Base-by-base conservation (phyloP, 2,797 vertebrate species). In the Cygnus olor region DNA sequence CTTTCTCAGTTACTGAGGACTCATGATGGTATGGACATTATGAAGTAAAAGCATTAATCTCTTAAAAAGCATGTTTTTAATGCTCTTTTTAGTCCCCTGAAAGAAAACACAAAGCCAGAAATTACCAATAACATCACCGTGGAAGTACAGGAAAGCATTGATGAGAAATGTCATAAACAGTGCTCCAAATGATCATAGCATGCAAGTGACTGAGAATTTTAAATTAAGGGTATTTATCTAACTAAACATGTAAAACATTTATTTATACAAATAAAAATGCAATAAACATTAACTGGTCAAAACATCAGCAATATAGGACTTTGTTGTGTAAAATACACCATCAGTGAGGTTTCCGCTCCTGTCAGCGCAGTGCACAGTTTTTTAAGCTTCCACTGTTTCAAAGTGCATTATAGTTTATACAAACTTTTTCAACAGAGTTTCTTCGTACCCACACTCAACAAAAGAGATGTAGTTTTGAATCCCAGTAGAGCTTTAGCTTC, bases 221-320 rank as follows among this genome's bases (percentile, higher is more conserved):
- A 98, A 98, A 98, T 98, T 98, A 98, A 98, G 95, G 83, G 93
- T 98, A 98, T 98, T 99, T 98, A 98, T 97, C 98, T 98, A 98
- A 98, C 97, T 98, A 97, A 98, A 98, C 96, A 97, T 97, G 96
- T 97, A 97, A 98, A 98, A 98, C 98, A 98, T 98, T 98, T 98
- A 98, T 98, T 98, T 98, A 98, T 98, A 98, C 97, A 98, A 97
- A 98, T 96, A 94, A 97, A 98, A 96, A 97, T 98, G 95, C 97
- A 88, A 96, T 96, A 97, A 97, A 97, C 98, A 98, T 97, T 94
- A 98, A 97, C 91, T 82, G 76, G 84, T 64, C 54, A 79, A 96
- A 93, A 61, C 78, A 76, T 2, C 64, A 94, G 28, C 45, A 87
- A 58, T 49, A 78, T 6, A 64, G 36, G 12, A 76, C 36, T 73